Conservation (phyloP, 2,113 vertebrate genomes). For the Clarias macrocephalus region DNA sequence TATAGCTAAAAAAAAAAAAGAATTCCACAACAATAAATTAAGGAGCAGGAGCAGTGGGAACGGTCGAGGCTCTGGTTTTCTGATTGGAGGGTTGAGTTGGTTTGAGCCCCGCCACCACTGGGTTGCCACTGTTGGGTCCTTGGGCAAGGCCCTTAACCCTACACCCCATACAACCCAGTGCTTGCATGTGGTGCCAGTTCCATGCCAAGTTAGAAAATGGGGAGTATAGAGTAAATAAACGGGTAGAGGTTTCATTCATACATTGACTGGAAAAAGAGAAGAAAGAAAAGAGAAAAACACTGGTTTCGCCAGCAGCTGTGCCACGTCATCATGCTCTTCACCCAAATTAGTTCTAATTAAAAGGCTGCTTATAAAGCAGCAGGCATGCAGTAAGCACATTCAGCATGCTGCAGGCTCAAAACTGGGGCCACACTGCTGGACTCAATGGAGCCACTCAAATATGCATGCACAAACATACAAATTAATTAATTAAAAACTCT, state of each 20-base stretch:
- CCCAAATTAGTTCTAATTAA: slow-evolving; percentile 62
- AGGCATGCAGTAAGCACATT: slow-evolving; percentile 46
- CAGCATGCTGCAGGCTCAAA: slow-evolving; percentile 38
- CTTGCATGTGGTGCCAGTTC: too few relatives aligned
- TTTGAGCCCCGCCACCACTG: too few relatives aligned
- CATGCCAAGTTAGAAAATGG: too few relatives aligned
- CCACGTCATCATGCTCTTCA: slow-evolving; percentile 48
- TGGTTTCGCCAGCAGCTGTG: slow-evolving; percentile 45
- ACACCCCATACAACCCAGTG: too few relatives aligned
- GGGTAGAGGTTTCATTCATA: background rate
- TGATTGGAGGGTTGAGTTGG: too few relatives aligned
- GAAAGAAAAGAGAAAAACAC: slow-evolving; percentile 15
- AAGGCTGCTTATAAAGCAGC: slow-evolving; percentile 58
- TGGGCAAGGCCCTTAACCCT: too few relatives aligned
- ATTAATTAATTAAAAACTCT: slow-evolving; percentile 6
- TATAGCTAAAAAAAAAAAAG: too few relatives aligned
- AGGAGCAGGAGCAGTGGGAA: too few relatives aligned
- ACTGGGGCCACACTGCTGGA: slow-evolving; percentile 13
- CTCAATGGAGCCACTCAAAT: slow-evolving; percentile 16
- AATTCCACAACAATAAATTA: too few relatives aligned
- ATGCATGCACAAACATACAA: slow-evolving; percentile 9
- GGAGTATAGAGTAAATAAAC: slow-evolving; percentile 14
- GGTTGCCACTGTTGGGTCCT: too few relatives aligned
- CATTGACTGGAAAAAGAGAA: slow-evolving; percentile 5
- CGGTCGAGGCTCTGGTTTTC: too few relatives aligned